Evolutionary conservation across 2,797 vertebrate genomes (phyloP), one percentile per base, ranked within the genome.

Genomic region (Balearica regulorum): DNA sequence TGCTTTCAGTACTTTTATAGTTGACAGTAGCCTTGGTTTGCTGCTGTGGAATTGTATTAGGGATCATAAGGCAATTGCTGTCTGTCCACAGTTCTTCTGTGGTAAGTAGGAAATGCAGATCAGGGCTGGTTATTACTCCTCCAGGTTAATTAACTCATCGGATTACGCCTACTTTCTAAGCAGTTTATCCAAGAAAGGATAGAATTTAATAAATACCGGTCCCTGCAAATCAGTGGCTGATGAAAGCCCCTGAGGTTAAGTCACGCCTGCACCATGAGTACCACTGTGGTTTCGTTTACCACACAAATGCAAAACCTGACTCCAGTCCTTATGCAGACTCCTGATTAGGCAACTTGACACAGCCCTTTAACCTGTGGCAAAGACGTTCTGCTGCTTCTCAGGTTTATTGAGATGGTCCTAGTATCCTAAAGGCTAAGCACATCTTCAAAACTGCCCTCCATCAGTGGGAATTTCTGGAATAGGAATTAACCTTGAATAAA

Each of bases 11-110:
- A 83, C 86, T 82, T 90, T 89, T 93, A 61, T 89, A 78, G 71
- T 78, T 92, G 68, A 68, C 96, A 89, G 71, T 78, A 91, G 68
- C 64, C 31, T 85, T 54, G 41, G 25, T 95, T 85, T 94, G 87
- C 66, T 91, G 17, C 49, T 2, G 3, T 69, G 78, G 54, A 83
- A 81, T 91, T 87, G 37, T 51, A 41, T 77, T 77, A 64, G 41
- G 14, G 60, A 29, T 87, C 25, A 33, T 24, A 37, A 80, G 31
- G 33, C 33, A 75, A 78, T 53, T 61, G 33, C 49, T 68, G 10
- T 37, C 48, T 65, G 17, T 55, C 49, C 58, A 3, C 0, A 0
- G 48, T 68, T 73, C 39, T 87, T 72, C 44, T 75, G 72, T 61
- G 61, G 37, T 49, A 88, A 80, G 16, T 9, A 80, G 61, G 44